Conservation (phyloP, 2,888 invertebrate genomes). For the Leptinotarsa juncta region DNA sequence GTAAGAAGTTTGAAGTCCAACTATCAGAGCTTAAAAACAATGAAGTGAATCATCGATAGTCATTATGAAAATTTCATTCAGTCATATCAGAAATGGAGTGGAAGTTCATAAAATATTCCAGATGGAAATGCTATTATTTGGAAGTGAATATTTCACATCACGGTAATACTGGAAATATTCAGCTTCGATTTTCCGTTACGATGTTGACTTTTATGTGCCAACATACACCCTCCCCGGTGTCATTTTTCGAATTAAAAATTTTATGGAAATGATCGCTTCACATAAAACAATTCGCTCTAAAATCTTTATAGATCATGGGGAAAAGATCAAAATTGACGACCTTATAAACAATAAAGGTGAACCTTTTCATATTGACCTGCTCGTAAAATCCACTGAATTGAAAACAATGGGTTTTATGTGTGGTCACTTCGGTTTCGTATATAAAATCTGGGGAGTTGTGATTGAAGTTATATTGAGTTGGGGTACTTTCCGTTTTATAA, state of each 20-base stretch:
- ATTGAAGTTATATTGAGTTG: neutral
- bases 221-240: neutral
- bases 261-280: neutral
- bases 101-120: no score
- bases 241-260: conserved; percentile 5
- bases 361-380: conserved; percentile 7
- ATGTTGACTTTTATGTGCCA: neutral
- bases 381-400: conserved; percentile 1
- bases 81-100: no score
- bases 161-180: neutral
- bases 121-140: no score
- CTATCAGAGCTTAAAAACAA: no score
- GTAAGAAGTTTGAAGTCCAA: no score
- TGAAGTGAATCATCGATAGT: no score
- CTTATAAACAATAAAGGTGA: conserved; percentile 5
- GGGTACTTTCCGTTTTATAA: neutral
- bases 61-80: no score
- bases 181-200: neutral
- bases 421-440: neutral
- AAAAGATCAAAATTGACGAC: conserved; percentile 18
- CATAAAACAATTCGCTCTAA: conserved; percentile 15
- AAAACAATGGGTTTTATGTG: conserved; percentile 16
- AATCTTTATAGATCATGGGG: conserved; percentile 24
- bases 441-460: neutral
- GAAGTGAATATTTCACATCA: no score